Percentiles rank a stretch among this genome's conserved stretches.
Evolutionary conservation across 2,113 vertebrate genomes (phyloP).

Genomic region (Ellobius talpinus): DNA sequence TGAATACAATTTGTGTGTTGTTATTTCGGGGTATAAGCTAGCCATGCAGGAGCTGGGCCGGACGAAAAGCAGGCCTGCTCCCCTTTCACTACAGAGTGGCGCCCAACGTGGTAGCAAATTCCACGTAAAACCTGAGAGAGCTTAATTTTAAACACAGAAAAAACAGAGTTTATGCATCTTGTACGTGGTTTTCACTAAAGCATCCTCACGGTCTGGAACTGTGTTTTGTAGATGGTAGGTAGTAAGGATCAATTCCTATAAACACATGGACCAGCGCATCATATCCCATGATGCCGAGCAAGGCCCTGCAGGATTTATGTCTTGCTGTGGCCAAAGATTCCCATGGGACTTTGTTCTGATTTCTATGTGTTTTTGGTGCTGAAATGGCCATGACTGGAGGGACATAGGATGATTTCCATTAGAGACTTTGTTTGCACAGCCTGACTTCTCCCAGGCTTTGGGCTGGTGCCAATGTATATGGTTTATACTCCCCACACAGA

Average conservation of each 20-base stretch:
- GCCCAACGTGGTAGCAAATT: no score
- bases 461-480: conserved; percentile 13
- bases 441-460: conserved; percentile 48
- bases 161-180: no score
- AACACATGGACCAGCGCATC: background rate
- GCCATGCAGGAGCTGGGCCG: no score
- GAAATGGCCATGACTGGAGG: background rate
- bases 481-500: conserved; percentile 51
- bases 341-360: background rate
- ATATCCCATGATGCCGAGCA: background rate
- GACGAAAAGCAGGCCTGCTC: no score
- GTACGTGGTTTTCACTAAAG: background rate
- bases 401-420: background rate
- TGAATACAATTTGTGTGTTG: no score
- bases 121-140: no score
- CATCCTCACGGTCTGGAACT: background rate
- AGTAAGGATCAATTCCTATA: background rate
- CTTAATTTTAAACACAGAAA: no score
- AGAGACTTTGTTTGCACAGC: conserved; percentile 50
- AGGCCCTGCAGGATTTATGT: background rate
- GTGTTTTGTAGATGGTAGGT: background rate
- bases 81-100: no score
- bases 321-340: background rate
- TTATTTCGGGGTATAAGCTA: no score
- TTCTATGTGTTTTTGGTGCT: background rate